Evolutionary conservation across 2,888 invertebrate species (phyloP), one percentile per base, ranked within the genome.

Genomic region (Pseudococcus jackbeardsleyi): DNA sequence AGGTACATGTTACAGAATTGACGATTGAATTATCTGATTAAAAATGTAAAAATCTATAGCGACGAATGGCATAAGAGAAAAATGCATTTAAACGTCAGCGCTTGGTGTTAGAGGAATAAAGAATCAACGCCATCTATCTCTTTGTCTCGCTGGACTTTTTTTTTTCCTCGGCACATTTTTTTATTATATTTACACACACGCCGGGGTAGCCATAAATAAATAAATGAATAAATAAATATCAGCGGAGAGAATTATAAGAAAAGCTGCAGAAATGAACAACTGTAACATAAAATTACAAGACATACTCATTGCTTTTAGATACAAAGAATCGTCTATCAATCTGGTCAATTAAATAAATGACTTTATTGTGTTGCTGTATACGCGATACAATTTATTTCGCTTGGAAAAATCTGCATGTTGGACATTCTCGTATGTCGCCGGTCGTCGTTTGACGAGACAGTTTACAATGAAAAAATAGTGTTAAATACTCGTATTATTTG

Each of bases 331-430:
- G 85, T 85, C 22, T 59, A 50, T 59, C 54, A 85, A 54, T 85
- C 85, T 54, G 85, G 59, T 85, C 85, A 85, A 85, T 85, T 85
- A 85, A 54, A 85, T 85, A 85, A 85, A 85, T 85, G 85, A 85
- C 85, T 85, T 85, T 85, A 85, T 85, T 85, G 85, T 85, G 59
- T 85, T 85, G 48, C 39, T 33, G 48, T 84, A 42, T 42, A 59
- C 17, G 85, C 54, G 12, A 85, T 85, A 85, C 85, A 85, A 85
- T 85, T 85, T 85, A 85, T 82, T 82, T 82, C 46, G 46, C 46
- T 46, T 17, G 17, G 46, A 82, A 82, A 42, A 82, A 82, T 82
- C 79, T 82, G 46, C 79, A 82, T 82, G 79, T 42, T 82, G 33
- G 33, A 82, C 46, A 46, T 82, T 82, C 79, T 82, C 46, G 79